These are phyloP conservation scores for Argopecten irradians DNA, from an alignment of 1,140 invertebrate species.

Conservation along the genomic window DNA sequence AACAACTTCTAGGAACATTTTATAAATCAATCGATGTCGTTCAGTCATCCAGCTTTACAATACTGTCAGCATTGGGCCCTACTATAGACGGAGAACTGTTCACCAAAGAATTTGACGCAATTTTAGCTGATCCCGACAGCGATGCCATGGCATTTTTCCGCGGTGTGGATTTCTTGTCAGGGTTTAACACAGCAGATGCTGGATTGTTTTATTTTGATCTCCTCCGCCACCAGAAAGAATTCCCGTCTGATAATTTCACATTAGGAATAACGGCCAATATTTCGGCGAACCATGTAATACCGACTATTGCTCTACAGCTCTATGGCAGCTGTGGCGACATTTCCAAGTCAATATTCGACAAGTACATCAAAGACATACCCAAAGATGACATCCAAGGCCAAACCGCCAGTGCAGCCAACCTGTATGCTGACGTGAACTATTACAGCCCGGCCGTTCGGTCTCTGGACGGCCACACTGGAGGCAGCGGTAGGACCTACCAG, in stretches of 20 bases:
- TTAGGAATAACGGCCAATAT: constrained; percentile 47
- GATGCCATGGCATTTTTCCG: constrained; percentile 33
- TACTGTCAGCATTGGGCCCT: constrained; percentile 43
- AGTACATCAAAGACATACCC: constrained; percentile 24
- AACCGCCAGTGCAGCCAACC: constrained; percentile 40
- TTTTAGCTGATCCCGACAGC: constrained; percentile 27
- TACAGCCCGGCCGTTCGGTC: constrained; percentile 46
- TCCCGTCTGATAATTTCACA: constrained; percentile 32
- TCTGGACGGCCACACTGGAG: constrained; percentile 32
- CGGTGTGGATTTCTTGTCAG: constrained; percentile 45
- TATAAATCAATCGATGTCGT: background rate
- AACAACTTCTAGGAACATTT: background rate
- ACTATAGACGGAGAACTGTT: constrained; percentile 52
- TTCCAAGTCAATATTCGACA: constrained; percentile 25
- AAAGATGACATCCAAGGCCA: constrained; percentile 31
- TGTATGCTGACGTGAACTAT: constrained; percentile 55
- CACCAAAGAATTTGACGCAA: constrained; percentile 19
- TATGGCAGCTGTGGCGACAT: constrained; percentile 34
- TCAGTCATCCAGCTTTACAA: background rate
- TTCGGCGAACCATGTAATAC: constrained; percentile 44
- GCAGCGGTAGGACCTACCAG: constrained; percentile 40
- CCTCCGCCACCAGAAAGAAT: constrained; percentile 21
- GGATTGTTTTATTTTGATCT: constrained; percentile 47
- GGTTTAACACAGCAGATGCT: constrained; percentile 50
- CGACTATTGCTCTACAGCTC: constrained; percentile 45